These are phyloP conservation scores for Caenorhabditis virilis DNA, from an alignment of 2,888 invertebrate genomes.

Conservation along the genomic window DNA sequence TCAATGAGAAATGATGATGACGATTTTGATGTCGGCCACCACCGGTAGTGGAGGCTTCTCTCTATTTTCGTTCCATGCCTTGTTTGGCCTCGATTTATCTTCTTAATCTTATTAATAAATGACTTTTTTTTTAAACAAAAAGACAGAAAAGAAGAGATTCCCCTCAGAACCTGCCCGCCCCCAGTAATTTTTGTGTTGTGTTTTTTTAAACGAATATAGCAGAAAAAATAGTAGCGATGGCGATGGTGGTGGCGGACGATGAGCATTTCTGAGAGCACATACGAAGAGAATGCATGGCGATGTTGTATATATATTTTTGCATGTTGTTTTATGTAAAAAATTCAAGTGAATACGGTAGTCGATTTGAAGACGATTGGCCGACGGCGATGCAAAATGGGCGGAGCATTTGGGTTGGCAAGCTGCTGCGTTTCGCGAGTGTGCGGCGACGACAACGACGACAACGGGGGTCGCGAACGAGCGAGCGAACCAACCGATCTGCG, in stretches of 20 bases:
- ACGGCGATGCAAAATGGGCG: conserved; percentile 1
- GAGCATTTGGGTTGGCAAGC: background rate
- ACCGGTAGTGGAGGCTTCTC: too few species aligned
- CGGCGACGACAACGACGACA: background rate
- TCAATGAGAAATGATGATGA: too few species aligned
- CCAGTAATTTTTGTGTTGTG: background rate
- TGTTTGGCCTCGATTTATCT: conserved; percentile 34
- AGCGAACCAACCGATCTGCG: background rate
- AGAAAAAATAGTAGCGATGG: background rate
- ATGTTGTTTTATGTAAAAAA: background rate
- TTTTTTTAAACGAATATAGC: background rate
- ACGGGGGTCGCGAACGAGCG: background rate
- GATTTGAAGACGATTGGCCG: background rate
- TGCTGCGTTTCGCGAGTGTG: background rate
- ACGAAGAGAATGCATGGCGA: background rate
- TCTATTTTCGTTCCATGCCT: background rate
- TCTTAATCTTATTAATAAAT: conserved; percentile 18
- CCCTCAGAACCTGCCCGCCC: too few species aligned
- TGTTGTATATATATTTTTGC: too few species aligned
- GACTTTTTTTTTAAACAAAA: conserved; percentile 4
- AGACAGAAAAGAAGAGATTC: too few species aligned
- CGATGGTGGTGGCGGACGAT: background rate
- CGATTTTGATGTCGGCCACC: too few species aligned
- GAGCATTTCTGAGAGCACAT: conserved; percentile 1
- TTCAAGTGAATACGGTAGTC: conserved; percentile 2